A percentile compares a stretch with the other conserved stretches of the same genome.
These are phyloP conservation scores for Phyllotreta striolata DNA, from an alignment of 2,888 invertebrate species.

Conservation along the genomic window DNA sequence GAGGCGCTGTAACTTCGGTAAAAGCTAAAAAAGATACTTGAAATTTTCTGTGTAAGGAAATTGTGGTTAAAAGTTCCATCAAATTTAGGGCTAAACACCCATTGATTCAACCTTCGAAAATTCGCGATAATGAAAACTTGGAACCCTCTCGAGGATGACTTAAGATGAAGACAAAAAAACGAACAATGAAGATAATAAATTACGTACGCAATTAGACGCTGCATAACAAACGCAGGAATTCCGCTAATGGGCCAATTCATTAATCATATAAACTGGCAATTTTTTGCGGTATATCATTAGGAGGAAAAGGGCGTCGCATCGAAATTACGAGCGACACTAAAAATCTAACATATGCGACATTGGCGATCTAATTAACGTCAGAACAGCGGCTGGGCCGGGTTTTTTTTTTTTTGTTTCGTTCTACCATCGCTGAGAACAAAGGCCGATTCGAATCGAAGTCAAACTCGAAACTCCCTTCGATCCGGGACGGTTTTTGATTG, in stretches of 20 bases:
- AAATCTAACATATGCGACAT: constrained; percentile 59
- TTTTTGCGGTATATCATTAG: constrained; percentile 32
- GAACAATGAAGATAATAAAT: background rate
- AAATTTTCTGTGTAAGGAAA: too few relatives aligned
- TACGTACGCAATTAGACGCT: background rate
- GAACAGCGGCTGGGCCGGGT: constrained; percentile 50
- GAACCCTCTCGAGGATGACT: too few relatives aligned
- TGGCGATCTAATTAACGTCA: constrained; percentile 59
- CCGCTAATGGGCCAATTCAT: constrained; percentile 17
- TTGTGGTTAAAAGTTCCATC: too few relatives aligned
- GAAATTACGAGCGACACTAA: constrained; percentile 50
- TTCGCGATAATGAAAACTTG: too few relatives aligned
- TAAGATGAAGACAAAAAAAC: too few relatives aligned
- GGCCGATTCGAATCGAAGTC: too few relatives aligned
- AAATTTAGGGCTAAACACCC: too few relatives aligned
- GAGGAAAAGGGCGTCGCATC: constrained; percentile 31
- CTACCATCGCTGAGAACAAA: too few relatives aligned
- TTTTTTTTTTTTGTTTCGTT: too few relatives aligned
- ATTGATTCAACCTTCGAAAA: too few relatives aligned
- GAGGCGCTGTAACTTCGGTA: too few relatives aligned
- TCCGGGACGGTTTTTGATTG: constrained; percentile 57
- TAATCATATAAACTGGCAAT: constrained; percentile 12
- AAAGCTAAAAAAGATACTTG: too few relatives aligned
- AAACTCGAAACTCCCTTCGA: constrained; percentile 44
- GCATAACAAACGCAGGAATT: background rate